Evolutionary conservation across 2,888 invertebrate genomes (phyloP).

Genomic region (Heliconius ismenius): DNA sequence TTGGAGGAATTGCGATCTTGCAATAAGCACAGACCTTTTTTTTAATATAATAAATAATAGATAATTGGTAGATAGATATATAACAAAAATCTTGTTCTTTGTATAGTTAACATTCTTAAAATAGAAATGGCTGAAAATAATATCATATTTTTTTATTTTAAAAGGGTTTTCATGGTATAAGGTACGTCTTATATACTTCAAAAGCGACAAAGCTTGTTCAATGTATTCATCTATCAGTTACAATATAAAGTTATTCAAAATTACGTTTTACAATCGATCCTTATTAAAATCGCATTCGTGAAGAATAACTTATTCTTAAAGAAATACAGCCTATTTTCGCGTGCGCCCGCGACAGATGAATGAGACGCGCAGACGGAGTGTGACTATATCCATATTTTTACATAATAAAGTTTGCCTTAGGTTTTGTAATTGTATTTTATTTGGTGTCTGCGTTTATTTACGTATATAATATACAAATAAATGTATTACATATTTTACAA

Average conservation of each 20-base stretch:
- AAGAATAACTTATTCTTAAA: background rate
- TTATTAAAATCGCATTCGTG: conserved; percentile 1
- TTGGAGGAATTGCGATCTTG: background rate
- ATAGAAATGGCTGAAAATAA: too few species aligned
- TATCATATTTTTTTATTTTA: too few species aligned
- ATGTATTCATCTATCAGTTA: background rate
- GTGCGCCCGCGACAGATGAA: background rate
- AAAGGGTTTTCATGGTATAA: too few species aligned
- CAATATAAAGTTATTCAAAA: conserved; percentile 5
- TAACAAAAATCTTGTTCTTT: too few species aligned
- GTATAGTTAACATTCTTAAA: too few species aligned
- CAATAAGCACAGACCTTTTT: too few species aligned
- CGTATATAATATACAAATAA: too few species aligned
- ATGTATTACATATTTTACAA: background rate
- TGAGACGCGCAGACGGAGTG: conserved; percentile 24
- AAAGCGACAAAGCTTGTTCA: too few species aligned
- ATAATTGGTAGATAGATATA: too few species aligned
- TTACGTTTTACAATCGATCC: conserved; percentile 1
- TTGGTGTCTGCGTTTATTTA: background rate
- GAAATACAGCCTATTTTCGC: background rate
- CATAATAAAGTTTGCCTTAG: conserved; percentile 24
- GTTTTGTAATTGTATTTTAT: conserved; percentile 24
- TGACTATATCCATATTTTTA: conserved; percentile 32
- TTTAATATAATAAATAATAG: too few species aligned
- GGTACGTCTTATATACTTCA: too few species aligned